Percentiles rank a stretch among this genome's conserved stretches.
These are phyloP conservation scores for Drosophila ochracea DNA, from an alignment of 2,888 invertebrate genomes.

Conservation along the genomic window DNA sequence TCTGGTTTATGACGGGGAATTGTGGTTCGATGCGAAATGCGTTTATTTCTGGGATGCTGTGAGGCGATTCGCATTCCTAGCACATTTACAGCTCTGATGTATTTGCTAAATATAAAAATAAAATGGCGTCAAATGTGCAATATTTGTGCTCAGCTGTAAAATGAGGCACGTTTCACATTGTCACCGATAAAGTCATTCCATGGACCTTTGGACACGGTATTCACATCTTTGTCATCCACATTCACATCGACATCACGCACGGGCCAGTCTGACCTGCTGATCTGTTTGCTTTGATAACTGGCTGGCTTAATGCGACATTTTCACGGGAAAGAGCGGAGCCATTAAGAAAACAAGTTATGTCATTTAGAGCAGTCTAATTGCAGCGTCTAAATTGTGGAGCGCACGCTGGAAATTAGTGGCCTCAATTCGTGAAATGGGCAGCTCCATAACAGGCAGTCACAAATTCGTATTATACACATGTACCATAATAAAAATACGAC, in stretches of 20 bases:
- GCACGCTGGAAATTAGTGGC: constrained; percentile 42
- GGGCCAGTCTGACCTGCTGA: constrained; percentile 42
- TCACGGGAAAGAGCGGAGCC: constrained; percentile 36
- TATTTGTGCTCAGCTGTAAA: constrained; percentile 22
- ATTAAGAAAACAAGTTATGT: constrained; percentile 62
- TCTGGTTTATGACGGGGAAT: constrained; percentile 31
- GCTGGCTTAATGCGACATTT: constrained; percentile 48
- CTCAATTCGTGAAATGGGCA: constrained; percentile 50
- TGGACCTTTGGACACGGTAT: constrained; percentile 13
- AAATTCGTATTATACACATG: constrained; percentile 3
- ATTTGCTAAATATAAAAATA: constrained; percentile 25
- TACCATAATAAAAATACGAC: constrained; percentile 3
- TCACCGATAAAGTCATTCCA: constrained; percentile 6
- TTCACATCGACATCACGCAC: constrained; percentile 25
- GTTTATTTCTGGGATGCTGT: constrained; percentile 31
- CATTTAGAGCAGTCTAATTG: constrained; percentile 40
- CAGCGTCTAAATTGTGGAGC: constrained; percentile 15
- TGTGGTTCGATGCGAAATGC: constrained; percentile 19
- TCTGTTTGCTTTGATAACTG: constrained; percentile 44
- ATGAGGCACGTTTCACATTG: constrained; percentile 49
- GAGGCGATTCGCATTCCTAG: constrained; percentile 6
- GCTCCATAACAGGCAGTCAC: constrained; percentile 37
- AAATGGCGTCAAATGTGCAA: constrained; percentile 21
- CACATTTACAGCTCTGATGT: constrained; percentile 22
- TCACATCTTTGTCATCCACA: neutral